Base-by-base conservation (phyloP, 2,888 invertebrate species). In the Homarus gammarus region DNA sequence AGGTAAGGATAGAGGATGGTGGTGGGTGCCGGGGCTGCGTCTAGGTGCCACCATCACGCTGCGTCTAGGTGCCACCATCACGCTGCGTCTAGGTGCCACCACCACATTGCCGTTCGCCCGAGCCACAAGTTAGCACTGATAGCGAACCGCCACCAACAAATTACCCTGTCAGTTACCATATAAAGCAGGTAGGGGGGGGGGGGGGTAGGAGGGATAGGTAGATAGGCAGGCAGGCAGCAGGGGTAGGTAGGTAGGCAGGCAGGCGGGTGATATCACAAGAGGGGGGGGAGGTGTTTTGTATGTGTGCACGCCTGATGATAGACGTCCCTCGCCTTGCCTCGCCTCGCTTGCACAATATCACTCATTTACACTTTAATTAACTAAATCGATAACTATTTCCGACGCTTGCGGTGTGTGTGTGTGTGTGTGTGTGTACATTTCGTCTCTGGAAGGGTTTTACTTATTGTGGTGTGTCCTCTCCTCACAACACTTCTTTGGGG, bases 311-410 rank as follows among this genome's bases (percentile, higher is more conserved):
- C n/a, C n/a, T n/a, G n/a, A n/a, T 64, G 64, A 64, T 64, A 64
- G 64, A 64, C 64, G n/a, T n/a, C n/a, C 31, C 22, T 3, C 56
- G 56, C 56, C 56, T 44, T n/a, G n/a, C n/a, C n/a, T 49, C 44
- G 44, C 44, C 44, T 49, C 1, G 44, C 44, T 49, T 49, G 10
- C 64, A 27, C 31, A n/a, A 56, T 22, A 18, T 56, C 18, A 56
- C 22, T 56, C 64, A 64, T 64, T 64, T 64, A 64, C 27, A 64
- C 64, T 64, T 64, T 64, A 64, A 64, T 64, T 64, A 64, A 64
- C 64, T 5, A 64, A 64, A 64, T 64, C 64, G 27, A 64, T 64
- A 27, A 27, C 31, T 64, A 27, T 64, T 64, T 64, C 64, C 64
- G 64, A 27, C 64, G 31, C 27, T 27, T 5, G 12, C 22, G 5